A percentile compares a stretch with the other conserved stretches of the same genome.
Conservation (phyloP, 1,140 invertebrate genomes). For the Drosophila azteca region DNA sequence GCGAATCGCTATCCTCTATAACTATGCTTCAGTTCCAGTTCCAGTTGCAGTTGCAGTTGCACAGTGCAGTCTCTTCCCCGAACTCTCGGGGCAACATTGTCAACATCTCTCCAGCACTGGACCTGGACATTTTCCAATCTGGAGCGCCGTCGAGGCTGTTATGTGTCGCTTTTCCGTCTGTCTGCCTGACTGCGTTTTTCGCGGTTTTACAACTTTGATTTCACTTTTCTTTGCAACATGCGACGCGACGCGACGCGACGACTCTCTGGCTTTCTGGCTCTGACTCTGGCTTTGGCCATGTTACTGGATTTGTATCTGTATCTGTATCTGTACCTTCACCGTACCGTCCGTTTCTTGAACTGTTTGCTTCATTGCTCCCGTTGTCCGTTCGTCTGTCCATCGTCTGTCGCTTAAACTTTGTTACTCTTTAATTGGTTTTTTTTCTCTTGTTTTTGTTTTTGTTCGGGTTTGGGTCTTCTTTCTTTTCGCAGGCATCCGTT, state of each 20-base stretch:
- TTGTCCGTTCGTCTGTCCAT: slow-evolving; percentile 43
- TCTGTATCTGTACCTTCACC: slow-evolving; percentile 69
- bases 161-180: slow-evolving; percentile 52
- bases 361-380: slow-evolving; percentile 79
- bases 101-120: slow-evolving; percentile 63
- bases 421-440: slow-evolving; percentile 80
- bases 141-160: slow-evolving; percentile 66
- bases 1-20: slow-evolving; percentile 17
- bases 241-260: slow-evolving; percentile 48
- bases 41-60: slow-evolving; percentile 20
- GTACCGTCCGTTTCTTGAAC: slow-evolving; percentile 80
- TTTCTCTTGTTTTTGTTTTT: slow-evolving; percentile 36
- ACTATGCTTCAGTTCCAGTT: slow-evolving; percentile 36
- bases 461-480: slow-evolving; percentile 6
- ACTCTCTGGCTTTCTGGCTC: slow-evolving; percentile 13
- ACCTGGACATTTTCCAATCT: slow-evolving; percentile 78
- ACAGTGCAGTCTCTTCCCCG: slow-evolving; percentile 1
- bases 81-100: slow-evolving; percentile 54
- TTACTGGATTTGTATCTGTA: slow-evolving; percentile 36
- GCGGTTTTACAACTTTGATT: slow-evolving; percentile 83
- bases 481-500: slow-evolving; percentile 57
- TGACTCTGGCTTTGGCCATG: slow-evolving; percentile 12
- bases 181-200: slow-evolving; percentile 80
- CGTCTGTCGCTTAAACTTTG: slow-evolving; percentile 70
- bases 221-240: slow-evolving; percentile 82